phyloP scores from a whole-genome alignment of 35 echinoderm and acorn worm species.

The Stichopus chloronotus region DNA sequence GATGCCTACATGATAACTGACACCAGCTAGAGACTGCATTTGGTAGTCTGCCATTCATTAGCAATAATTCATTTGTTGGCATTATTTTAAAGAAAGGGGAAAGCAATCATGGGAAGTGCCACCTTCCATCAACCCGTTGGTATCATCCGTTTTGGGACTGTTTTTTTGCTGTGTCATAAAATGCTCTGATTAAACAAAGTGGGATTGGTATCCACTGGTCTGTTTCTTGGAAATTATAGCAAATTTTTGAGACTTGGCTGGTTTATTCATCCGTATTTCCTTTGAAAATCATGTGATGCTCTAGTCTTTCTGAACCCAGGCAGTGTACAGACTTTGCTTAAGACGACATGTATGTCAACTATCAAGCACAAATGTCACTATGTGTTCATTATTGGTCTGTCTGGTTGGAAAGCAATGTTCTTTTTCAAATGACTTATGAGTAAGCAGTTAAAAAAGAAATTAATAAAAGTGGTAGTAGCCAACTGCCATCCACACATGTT shows the following conservation, averaged over 20 bases:
- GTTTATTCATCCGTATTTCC: not conserved
- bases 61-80: not conserved
- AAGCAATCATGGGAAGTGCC: slow-evolving; percentile 33
- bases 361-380: too few relatives aligned
- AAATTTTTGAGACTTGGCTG: not conserved
- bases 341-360: too few relatives aligned
- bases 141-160: not conserved
- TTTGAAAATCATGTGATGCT: not conserved
- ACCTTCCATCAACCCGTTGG: not conserved
- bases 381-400: too few relatives aligned
- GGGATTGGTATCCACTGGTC: not conserved
- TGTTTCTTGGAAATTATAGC: not conserved
- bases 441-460: too few relatives aligned
- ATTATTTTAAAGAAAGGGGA: not conserved
- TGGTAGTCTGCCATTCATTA: not conserved
- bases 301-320: not conserved
- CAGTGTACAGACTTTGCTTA: not conserved
- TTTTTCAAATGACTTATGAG: too few relatives aligned
- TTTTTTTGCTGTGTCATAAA: not conserved
- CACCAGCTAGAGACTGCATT: not conserved
- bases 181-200: not conserved
- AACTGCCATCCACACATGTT: too few relatives aligned
- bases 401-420: too few relatives aligned
- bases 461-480: too few relatives aligned
- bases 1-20: slow-evolving; percentile 30